Evolutionary conservation across 2,888 invertebrate species (phyloP).

Genomic region (Lingula anatina): DNA sequence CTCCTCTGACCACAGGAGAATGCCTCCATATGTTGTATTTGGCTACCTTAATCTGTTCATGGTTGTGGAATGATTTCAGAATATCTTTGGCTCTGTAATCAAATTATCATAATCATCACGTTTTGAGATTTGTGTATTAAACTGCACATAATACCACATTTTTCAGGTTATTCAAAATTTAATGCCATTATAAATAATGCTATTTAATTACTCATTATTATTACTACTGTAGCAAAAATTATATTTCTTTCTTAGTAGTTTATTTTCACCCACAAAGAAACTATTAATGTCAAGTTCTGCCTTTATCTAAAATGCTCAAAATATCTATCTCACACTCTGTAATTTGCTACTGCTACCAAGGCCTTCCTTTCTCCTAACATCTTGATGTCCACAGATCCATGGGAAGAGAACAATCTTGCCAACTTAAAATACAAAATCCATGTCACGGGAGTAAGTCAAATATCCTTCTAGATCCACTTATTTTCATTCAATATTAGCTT

Average conservation of each 20-base stretch:
- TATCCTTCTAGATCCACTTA: too few relatives aligned
- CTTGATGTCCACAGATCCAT: constrained; percentile 64
- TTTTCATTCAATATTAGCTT: too few relatives aligned
- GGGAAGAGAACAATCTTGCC: constrained; percentile 56
- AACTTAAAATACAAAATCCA: constrained; percentile 21
- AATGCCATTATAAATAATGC: too few relatives aligned
- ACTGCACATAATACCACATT: too few relatives aligned
- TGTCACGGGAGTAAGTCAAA: too few relatives aligned
- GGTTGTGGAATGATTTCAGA: constrained; percentile 37
- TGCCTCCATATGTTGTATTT: constrained; percentile 51
- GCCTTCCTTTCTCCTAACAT: constrained; percentile 57
- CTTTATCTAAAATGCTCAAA: too few relatives aligned
- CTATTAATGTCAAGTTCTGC: too few relatives aligned
- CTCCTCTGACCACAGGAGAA: constrained; percentile 32
- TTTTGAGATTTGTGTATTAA: too few relatives aligned
- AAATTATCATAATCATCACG: constrained; percentile 6
- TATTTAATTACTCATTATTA: too few relatives aligned
- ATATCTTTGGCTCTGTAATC: constrained; percentile 32
- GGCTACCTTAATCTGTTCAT: constrained; percentile 42
- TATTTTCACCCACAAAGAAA: too few relatives aligned
- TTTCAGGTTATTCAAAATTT: too few relatives aligned
- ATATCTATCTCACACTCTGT: constrained; percentile 62
- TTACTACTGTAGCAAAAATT: not conserved
- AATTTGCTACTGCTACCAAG: constrained; percentile 62
- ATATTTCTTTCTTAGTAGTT: too few relatives aligned